These are phyloP conservation scores for Muscicapa comitata DNA, from an alignment of 2,797 vertebrate species.

Conservation along the genomic window DNA sequence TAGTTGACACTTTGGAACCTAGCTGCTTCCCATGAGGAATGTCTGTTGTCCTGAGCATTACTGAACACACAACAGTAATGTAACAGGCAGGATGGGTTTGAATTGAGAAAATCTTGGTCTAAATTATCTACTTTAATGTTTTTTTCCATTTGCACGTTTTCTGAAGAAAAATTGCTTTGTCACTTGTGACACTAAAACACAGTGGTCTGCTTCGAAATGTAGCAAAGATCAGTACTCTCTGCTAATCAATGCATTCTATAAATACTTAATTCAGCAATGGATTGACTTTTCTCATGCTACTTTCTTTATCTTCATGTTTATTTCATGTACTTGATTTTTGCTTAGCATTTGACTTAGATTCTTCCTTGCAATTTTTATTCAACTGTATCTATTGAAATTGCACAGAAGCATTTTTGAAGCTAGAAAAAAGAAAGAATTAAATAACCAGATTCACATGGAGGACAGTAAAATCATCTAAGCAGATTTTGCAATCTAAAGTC, in stretches of 20 bases:
- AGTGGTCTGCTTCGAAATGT: background rate
- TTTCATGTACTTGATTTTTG: background rate
- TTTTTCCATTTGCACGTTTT: background rate
- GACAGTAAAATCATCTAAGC: background rate
- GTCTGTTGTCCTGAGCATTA: background rate
- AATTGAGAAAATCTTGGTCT: background rate
- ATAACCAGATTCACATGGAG: background rate
- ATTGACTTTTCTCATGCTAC: background rate
- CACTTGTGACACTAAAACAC: background rate
- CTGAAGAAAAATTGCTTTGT: background rate
- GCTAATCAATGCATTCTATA: background rate
- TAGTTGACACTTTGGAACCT: conserved; percentile 9
- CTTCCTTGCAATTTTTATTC: background rate
- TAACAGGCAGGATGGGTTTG: background rate
- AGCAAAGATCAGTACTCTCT: background rate
- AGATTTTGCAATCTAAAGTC: background rate
- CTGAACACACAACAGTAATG: background rate
- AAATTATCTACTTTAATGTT: background rate
- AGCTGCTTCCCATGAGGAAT: background rate
- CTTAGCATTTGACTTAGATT: background rate
- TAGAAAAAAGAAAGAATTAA: background rate
- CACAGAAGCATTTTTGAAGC: background rate
- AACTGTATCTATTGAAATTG: background rate
- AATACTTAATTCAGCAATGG: background rate
- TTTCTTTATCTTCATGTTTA: background rate